Evolutionary conservation across 2,888 invertebrate genomes (phyloP), one percentile per base, ranked within the genome.

Genomic region (Melipona beecheii): DNA sequence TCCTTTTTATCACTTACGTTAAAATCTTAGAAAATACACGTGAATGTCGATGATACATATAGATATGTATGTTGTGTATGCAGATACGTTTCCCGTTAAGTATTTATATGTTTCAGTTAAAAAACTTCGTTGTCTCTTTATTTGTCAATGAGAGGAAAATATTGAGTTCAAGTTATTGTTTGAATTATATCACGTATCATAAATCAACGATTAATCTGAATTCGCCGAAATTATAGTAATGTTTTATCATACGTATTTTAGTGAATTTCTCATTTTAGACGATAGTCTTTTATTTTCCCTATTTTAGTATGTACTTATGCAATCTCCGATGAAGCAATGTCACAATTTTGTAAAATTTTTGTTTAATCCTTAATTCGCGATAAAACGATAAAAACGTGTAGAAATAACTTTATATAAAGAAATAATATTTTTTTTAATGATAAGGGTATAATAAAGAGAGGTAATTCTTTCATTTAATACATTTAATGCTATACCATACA

Each of bases 271-370:
- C 27, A 27, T 52, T 58, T 65, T 36, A 21, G 15, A 2, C 56
- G 69, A 70, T n/a, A 52, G 50, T 81, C 74, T 52, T 74, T 74
- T 81, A 27, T 81, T 81, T 65, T 50, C 11, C 64, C 78, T 68
- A 66, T 60, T 49, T 54, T 11, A n/a, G 19, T 4, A 4, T 50
- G 4, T 27, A 24, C 49, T 3, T 19, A 17, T 19, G 13, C 6
- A 15, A 21, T 4, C 43, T 13, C 13, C 9, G 21, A 52, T 27
- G 21, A 36, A 31, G 17, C 11, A 6, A 6, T 13, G 4, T 64
- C 11, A 27, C 5, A 19, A 27, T n/a, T 65, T 27, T 21, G 21
- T 21, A 15, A 4, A 19, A 56, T 64, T 24, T 62, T 11, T 43
- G n/a, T 58, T n/a, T 3, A 24, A 43, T 21, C 2, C 24, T 19